A percentile compares a stretch with the other conserved stretches of the same genome.
Conservation (phyloP, 2,888 invertebrate genomes). For the Calliopum simillimum region DNA sequence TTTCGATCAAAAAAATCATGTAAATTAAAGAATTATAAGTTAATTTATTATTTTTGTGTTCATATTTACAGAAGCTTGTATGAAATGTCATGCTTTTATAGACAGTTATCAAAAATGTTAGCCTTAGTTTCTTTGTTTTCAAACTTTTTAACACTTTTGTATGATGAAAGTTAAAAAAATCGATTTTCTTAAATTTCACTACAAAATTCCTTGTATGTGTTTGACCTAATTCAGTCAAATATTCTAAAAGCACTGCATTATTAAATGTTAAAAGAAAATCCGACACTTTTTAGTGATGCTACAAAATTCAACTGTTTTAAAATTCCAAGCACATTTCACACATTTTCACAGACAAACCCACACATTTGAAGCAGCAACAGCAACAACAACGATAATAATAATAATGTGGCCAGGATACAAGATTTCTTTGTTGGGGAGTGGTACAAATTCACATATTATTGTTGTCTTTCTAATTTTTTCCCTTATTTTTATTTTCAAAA, state of each 20-base stretch:
- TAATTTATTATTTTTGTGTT: too few species aligned
- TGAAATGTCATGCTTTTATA: too few species aligned
- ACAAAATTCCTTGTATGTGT: not conserved
- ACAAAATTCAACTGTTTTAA: not conserved
- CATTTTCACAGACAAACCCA: slow-evolving; percentile 12
- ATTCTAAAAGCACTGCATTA: too few species aligned
- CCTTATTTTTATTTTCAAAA: not conserved
- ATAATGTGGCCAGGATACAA: slow-evolving; percentile 19
- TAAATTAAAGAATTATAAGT: too few species aligned
- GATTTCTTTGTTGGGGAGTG: not conserved
- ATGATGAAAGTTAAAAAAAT: too few species aligned
- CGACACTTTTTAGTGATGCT: too few species aligned
- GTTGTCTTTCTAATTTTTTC: not conserved
- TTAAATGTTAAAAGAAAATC: too few species aligned
- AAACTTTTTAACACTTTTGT: too few species aligned
- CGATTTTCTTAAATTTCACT: not conserved
- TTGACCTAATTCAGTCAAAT: not conserved
- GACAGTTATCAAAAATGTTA: not conserved
- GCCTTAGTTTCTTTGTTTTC: too few species aligned
- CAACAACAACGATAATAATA: not conserved
- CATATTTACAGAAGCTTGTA: too few species aligned
- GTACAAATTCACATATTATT: not conserved
- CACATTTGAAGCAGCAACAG: not conserved
- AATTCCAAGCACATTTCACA: slow-evolving; percentile 28
- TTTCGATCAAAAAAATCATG: too few species aligned